Evolutionary conservation across 2,888 invertebrate species (phyloP).

Genomic region (Oscheius myriophilus): DNA sequence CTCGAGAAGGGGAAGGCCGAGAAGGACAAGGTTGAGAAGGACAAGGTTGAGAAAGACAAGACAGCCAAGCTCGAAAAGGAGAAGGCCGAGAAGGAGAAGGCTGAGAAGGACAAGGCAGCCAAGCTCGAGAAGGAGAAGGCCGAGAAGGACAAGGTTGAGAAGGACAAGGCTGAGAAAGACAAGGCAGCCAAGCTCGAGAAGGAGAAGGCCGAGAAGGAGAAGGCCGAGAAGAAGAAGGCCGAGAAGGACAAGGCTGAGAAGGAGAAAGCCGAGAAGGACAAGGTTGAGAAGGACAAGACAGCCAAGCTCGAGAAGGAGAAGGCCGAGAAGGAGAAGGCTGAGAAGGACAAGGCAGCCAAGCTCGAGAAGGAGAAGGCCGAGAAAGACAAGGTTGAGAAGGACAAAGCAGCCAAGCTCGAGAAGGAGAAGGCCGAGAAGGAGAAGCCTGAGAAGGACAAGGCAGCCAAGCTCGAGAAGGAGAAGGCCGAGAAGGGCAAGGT

Average conservation of each 20-base stretch:
- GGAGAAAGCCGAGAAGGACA: slow-evolving; percentile 12
- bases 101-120: slow-evolving; percentile 22
- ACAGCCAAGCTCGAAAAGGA: slow-evolving; percentile 4
- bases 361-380: too few species aligned
- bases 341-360: too few species aligned
- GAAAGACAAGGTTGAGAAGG: too few species aligned
- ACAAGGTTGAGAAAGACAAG: slow-evolving; percentile 16
- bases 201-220: slow-evolving; percentile 15
- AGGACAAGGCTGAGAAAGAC: slow-evolving; percentile 12
- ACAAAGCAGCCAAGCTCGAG: too few species aligned
- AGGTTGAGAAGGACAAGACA: too few species aligned
- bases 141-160: slow-evolving; percentile 16
- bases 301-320: too few species aligned
- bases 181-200: slow-evolving; percentile 18
- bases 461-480: too few species aligned
- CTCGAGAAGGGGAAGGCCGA: slow-evolving; percentile 17
- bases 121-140: slow-evolving; percentile 16
- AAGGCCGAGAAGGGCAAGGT: too few species aligned
- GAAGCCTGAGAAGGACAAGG: too few species aligned
- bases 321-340: too few species aligned
- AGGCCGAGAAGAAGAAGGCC: slow-evolving; percentile 18
- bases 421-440: too few species aligned
- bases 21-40: slow-evolving; percentile 14
- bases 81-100: slow-evolving; percentile 18
- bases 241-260: slow-evolving; percentile 16